These are phyloP conservation scores for Caranx melampygus DNA, from an alignment of 2,113 vertebrate genomes.

Conservation along the genomic window DNA sequence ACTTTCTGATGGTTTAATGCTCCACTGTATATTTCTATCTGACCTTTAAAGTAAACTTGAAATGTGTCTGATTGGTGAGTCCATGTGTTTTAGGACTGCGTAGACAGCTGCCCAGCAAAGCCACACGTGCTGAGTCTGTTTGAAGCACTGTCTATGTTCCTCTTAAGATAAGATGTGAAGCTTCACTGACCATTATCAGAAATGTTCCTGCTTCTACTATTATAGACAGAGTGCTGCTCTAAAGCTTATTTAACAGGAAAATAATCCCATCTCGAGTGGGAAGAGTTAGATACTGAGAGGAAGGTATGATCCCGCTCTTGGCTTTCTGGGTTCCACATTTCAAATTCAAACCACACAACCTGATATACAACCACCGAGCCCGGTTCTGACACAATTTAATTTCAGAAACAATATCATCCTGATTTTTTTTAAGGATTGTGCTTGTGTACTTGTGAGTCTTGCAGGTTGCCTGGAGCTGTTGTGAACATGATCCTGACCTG, in stretches of 20 bases:
- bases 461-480: slow-evolving; percentile 8
- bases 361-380: background rate
- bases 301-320: background rate
- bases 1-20: background rate
- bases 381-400: background rate
- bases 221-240: background rate
- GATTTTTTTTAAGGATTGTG: background rate
- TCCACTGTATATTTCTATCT: background rate
- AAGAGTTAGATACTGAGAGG: background rate
- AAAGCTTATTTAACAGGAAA: background rate
- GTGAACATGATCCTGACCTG: slow-evolving; percentile 30
- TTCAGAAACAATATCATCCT: background rate
- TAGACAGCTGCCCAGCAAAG: background rate
- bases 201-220: background rate
- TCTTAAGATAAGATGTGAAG: background rate
- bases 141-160: background rate
- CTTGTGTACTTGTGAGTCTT: background rate
- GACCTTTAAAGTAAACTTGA: slow-evolving; percentile 1
- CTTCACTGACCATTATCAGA: background rate
- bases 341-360: background rate
- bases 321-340: background rate
- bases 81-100: too few relatives aligned
- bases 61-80: background rate
- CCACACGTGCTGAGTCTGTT: background rate
- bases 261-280: background rate